Conservation (phyloP, 1,140 invertebrate genomes). For the Neelides sp. region DNA sequence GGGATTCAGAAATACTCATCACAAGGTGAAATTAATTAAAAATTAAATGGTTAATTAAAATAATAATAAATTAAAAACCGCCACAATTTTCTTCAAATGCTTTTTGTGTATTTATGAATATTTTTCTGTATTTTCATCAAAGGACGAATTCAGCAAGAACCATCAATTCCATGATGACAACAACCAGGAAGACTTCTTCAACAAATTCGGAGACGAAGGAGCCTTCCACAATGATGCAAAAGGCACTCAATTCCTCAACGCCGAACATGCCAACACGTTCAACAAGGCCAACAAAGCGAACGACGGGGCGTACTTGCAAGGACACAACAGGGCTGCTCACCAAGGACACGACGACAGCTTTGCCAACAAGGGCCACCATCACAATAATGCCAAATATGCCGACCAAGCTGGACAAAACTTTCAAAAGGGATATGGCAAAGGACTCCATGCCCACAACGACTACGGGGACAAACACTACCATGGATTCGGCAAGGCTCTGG, state of each 20-base stretch:
- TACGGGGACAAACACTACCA: constrained; percentile 20
- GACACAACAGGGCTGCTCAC: constrained; percentile 24
- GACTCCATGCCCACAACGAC: constrained; percentile 19
- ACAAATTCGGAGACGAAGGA: constrained; percentile 30
- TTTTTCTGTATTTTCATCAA: neutral
- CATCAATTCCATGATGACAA: constrained; percentile 27
- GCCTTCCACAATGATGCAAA: constrained; percentile 27
- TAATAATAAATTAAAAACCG: neutral
- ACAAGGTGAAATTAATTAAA: constrained; percentile 22
- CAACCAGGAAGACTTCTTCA: constrained; percentile 23
- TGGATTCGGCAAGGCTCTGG: constrained; percentile 21
- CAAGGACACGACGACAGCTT: constrained; percentile 15
- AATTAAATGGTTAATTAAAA: neutral
- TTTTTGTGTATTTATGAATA: neutral
- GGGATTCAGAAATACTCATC: constrained; percentile 27
- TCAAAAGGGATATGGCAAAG: constrained; percentile 22
- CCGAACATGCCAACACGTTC: constrained; percentile 22
- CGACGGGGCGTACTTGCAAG: constrained; percentile 20
- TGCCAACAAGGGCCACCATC: constrained; percentile 25
- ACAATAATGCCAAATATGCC: constrained; percentile 19
- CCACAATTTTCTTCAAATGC: neutral
- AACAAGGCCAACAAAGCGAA: constrained; percentile 26
- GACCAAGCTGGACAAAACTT: constrained; percentile 16
- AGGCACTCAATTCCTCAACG: constrained; percentile 27
- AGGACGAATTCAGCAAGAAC: constrained; percentile 25